Conservation (phyloP, 2,797 vertebrate species). For the Ptychobarbus kaznakovi region DNA sequence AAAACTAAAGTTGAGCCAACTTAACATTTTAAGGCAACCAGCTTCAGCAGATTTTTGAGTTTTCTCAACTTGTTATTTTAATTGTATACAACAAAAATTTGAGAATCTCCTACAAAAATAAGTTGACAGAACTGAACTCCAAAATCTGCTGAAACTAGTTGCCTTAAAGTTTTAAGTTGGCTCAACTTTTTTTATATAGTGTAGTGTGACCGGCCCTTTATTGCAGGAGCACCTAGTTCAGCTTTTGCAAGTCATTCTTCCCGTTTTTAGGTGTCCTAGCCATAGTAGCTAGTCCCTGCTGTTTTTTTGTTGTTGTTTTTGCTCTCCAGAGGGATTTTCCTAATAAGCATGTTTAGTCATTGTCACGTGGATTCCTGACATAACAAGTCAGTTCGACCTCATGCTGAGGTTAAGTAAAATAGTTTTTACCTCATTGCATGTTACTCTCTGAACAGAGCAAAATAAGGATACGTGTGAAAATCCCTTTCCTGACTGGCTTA, state of each 20-base stretch:
- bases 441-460: neutral
- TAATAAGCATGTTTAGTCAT: neutral
- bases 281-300: conserved; percentile 3
- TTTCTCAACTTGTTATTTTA: no score
- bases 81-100: no score
- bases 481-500: neutral
- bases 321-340: conserved; percentile 6
- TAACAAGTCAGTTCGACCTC: neutral
- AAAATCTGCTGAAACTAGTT: no score
- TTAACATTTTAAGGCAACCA: no score
- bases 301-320: neutral
- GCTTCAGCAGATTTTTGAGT: no score
- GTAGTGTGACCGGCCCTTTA: neutral
- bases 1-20: no score
- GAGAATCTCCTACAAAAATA: no score
- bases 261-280: conserved; percentile 15
- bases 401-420: neutral
- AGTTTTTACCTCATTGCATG: neutral
- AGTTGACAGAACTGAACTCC: no score
- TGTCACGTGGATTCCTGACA: conserved; percentile 18
- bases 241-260: conserved; percentile 51
- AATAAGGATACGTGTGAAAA: neutral
- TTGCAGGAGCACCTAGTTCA: conserved; percentile 6
- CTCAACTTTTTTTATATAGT: neutral
- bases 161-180: no score